Evolutionary conservation across 2,797 vertebrate species (phyloP), one percentile per base, ranked within the genome.

Genomic region (Myripristis murdjan): DNA sequence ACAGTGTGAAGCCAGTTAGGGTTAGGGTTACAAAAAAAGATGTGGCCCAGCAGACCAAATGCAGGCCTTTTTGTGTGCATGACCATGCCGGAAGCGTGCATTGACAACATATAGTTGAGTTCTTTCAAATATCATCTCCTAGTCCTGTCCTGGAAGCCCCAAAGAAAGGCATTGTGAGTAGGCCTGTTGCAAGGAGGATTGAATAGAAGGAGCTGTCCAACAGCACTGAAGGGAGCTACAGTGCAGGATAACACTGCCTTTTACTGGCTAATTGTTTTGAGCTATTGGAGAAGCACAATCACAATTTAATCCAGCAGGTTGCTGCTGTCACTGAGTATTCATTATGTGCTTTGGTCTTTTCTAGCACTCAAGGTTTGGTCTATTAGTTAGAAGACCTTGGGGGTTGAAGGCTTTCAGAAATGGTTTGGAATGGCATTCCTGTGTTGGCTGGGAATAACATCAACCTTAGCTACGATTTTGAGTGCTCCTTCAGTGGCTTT

Each of bases 81-180:
- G 78, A 90, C 86, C 87, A 89, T 89, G 84, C 83, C 85, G 87
- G 60, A 74, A 86, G 84, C 72, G 65, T 48, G 59, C 35, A 61
- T 73, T 87, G 73, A 89, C 77, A 88, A 79, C 66, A 73, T 75
- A 85, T 85, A 77, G 76, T 85, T 84, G 49, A 48, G 60, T 67
- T 79, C 66, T 79, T 82, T 88, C 82, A 80, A 67, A 75, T 79
- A 81, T 81, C 72, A 28, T 63, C 12, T 73, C 73, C 78, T 28
- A 81, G 75, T n/a, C n/a, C n/a, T 82, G 86, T 89, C 89, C 86
- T 91, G 89, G 82, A 89, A 88, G 41, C 71, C 66, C n/a, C 47
- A 89, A 87, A 83, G 69, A 89, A 88, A 90, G 65, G 66, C 70
- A 22, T 43, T 74, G 16, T 37, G 39, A 43, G 39, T 8, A 0